These are phyloP conservation scores for Gymnorhina tibicen DNA, from an alignment of 2,113 vertebrate species.

Conservation along the genomic window DNA sequence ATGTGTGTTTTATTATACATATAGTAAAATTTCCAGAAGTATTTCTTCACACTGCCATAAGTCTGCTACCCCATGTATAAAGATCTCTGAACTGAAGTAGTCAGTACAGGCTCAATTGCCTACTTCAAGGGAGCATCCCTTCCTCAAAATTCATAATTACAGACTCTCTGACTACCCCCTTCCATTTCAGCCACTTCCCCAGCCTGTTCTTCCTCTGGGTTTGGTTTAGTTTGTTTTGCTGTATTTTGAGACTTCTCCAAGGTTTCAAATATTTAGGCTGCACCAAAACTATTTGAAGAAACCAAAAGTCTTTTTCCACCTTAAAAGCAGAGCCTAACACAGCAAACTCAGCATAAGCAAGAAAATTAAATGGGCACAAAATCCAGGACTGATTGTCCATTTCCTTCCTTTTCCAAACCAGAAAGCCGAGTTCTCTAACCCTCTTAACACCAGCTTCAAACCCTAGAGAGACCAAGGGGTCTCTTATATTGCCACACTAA, in stretches of 20 bases:
- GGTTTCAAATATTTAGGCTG: conserved; percentile 18
- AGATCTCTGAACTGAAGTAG: background rate
- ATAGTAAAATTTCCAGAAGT: background rate
- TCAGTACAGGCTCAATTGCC: background rate
- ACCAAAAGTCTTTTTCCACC: conserved; percentile 39
- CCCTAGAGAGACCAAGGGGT: background rate
- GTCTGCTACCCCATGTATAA: background rate
- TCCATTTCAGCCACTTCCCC: conserved; percentile 9
- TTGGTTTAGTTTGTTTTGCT: conserved; percentile 31
- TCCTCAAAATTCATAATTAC: background rate
- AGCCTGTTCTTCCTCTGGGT: background rate
- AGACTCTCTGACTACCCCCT: background rate
- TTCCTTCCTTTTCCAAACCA: conserved; percentile 50
- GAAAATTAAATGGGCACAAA: conserved; percentile 26
- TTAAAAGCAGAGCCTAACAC: conserved; percentile 16
- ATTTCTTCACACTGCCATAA: background rate
- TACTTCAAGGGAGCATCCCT: background rate
- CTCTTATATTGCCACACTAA: background rate
- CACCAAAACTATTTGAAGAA: conserved; percentile 44
- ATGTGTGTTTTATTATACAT: background rate
- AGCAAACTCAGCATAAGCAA: conserved; percentile 38
- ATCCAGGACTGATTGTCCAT: background rate
- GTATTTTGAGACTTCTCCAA: conserved; percentile 23
- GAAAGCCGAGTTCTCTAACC: background rate
- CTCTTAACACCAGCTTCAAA: background rate